A percentile compares a stretch with the other conserved stretches of the same genome.
Conservation (phyloP, 2,113 vertebrate species). For the Melanerpes aurifrons region DNA sequence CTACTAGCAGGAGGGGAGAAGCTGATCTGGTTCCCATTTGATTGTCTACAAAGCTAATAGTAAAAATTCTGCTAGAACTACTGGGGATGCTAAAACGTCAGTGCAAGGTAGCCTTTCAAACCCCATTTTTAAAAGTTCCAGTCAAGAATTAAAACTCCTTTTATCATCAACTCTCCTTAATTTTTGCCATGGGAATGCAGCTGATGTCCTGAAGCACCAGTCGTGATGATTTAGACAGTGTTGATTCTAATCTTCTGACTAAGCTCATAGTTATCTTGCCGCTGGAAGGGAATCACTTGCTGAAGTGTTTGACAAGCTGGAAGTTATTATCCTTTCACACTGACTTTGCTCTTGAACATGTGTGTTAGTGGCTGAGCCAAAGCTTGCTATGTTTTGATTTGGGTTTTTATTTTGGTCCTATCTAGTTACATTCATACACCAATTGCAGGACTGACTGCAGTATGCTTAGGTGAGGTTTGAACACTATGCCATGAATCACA, state of each 20-base stretch:
- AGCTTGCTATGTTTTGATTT: neutral
- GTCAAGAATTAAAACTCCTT: neutral
- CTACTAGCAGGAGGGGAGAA: neutral
- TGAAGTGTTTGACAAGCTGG: neutral
- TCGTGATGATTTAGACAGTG: neutral
- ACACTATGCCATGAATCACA: neutral
- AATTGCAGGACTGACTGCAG: neutral
- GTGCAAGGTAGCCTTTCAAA: neutral
- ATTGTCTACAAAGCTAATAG: neutral
- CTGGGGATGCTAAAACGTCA: neutral
- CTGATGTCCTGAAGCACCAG: neutral
- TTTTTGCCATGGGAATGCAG: neutral
- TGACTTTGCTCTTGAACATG: neutral
- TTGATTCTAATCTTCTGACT: neutral
- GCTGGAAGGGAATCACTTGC: neutral
- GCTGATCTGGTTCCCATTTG: slow-evolving; percentile 7
- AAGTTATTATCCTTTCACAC: neutral
- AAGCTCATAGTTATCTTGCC: neutral
- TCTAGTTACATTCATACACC: neutral
- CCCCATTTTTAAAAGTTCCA: neutral
- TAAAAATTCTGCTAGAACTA: neutral
- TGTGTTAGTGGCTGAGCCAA: neutral
- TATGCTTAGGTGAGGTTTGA: neutral
- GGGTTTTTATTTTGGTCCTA: neutral
- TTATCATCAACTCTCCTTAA: neutral